Conservation (phyloP, 2,113 vertebrate genomes). For the Psilopogon haemacephalus region DNA sequence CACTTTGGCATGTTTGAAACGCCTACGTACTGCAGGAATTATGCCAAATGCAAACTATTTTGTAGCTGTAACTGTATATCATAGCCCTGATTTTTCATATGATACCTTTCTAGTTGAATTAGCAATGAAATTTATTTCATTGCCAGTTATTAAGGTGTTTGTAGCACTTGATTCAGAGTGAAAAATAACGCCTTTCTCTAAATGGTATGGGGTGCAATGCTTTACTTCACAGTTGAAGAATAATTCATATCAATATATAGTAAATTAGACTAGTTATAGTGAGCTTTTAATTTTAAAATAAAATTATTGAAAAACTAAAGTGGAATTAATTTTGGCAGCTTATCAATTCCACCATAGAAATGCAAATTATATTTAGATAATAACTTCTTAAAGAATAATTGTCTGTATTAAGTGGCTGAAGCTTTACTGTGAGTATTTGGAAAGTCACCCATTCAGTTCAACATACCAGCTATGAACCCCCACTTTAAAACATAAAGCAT, state of each 20-base stretch:
- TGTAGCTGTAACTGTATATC: background rate
- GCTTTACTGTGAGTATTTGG: background rate
- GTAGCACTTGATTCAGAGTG: background rate
- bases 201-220: background rate
- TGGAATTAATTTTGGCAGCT: background rate
- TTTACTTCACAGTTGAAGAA: background rate
- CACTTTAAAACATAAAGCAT: background rate
- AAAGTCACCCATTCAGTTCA: background rate
- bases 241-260: background rate
- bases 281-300: background rate
- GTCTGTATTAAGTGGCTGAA: background rate
- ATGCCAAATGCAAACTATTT: background rate
- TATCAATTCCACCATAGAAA: background rate
- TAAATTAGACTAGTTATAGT: background rate
- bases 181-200: background rate
- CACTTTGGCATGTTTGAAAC: constrained; percentile 28
- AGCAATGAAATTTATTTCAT: background rate
- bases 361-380: background rate
- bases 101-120: background rate
- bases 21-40: background rate
- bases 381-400: background rate
- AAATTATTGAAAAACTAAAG: background rate
- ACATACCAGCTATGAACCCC: background rate
- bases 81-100: background rate
- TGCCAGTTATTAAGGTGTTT: background rate